These are phyloP conservation scores for Sitta carolinensis DNA, from an alignment of 2,797 vertebrate species.

Conservation along the genomic window DNA sequence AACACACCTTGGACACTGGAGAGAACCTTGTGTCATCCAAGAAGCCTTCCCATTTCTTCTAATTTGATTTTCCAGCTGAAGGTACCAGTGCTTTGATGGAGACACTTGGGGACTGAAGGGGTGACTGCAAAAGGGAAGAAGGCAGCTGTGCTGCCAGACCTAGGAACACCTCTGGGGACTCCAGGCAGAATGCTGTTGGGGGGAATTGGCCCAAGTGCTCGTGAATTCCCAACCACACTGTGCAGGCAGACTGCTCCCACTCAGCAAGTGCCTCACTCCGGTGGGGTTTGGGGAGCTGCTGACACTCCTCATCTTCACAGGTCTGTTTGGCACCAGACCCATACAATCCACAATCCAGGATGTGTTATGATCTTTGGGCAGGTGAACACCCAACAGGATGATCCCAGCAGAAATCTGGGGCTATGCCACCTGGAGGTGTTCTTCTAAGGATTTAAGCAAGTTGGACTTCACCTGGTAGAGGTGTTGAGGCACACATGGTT, in stretches of 20 bases:
- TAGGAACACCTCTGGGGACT: neutral
- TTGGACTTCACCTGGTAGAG: neutral
- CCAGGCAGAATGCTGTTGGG: rapidly evolving
- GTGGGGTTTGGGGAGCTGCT: neutral
- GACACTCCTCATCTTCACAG: neutral
- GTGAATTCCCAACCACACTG: neutral
- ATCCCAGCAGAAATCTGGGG: neutral
- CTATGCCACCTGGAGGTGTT: neutral
- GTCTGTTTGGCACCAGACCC: neutral
- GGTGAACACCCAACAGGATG: neutral
- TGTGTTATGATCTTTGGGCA: rapidly evolving
- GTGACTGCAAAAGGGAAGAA: neutral
- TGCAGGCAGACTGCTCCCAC: neutral
- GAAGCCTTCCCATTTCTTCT: neutral
- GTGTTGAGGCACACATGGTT: rapidly evolving
- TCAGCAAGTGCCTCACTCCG: neutral
- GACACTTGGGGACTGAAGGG: neutral
- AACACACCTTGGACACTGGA: too few species aligned
- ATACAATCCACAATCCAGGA: neutral
- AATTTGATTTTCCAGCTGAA: neutral
- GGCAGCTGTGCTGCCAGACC: neutral
- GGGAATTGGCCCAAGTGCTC: rapidly evolving
- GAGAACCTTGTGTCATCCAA: neutral
- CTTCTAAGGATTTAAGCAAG: neutral
- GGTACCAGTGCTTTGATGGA: neutral